Base-by-base conservation (phyloP, 2,113 vertebrate genomes). In the Phyllopteryx taeniolatus region DNA sequence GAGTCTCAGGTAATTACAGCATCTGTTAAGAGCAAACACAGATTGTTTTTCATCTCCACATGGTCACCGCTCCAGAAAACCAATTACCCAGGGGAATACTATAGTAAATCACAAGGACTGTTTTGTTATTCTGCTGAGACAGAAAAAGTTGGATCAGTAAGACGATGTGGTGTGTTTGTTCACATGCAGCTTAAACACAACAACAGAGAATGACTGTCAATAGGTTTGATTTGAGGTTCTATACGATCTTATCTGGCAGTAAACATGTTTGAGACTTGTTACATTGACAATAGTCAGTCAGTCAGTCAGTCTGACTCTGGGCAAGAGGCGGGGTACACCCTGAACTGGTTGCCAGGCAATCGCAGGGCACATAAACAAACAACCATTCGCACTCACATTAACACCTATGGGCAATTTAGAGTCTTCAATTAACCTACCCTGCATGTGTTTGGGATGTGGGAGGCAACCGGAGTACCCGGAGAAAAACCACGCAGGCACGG, bases 11-110 rank as follows among this genome's bases (percentile, higher is more conserved):
- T 91, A 92, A 92, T 94, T 93, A 92, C 86, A 90, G 89, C 92
- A 92, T 93, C 90, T 94, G 92, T 91, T 94, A 92, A 89, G 90
- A 87, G 91, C 81, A 85, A 85, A 88, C 83, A 82, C 85, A 86
- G 64, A 92, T 90, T 92, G 90, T 92, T 94, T 93, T 92, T 92
- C 90, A 92, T 93, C 91, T 91, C 86, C 92, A 92, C 92, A 92
- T 93, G 92, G 90, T 88, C 90, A 81, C 88, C 92, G 90, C 90
- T 90, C 86, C 90, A 92, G 90, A 94, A 93, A 93, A 92, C 84
- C 88, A 92, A 93, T 93, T 93, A 92, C 89, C 87, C 75, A 73
- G 74, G 81, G 83, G 83, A 88, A 88, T 79, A 78, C 85, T 88
- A 86, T 79, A 77, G 84, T 89, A 88, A 91, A 91, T 90, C 87